These are phyloP conservation scores for Lordiphosa fenestrarum DNA, from an alignment of 2,888 invertebrate genomes.

Conservation along the genomic window DNA sequence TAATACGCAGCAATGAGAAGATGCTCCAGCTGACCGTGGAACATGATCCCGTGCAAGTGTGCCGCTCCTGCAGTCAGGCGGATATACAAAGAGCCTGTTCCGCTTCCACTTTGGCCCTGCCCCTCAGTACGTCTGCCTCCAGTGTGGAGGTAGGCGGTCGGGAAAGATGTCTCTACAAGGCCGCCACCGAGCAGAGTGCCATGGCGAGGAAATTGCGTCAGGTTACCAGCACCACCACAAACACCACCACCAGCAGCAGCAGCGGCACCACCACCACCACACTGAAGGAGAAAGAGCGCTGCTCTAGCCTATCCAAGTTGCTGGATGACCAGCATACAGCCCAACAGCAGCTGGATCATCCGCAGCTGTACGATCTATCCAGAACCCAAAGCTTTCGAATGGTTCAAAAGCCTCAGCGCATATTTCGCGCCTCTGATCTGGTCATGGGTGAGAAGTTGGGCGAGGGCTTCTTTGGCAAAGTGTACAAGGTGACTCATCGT, in stretches of 20 bases:
- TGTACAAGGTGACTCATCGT: conserved; percentile 93
- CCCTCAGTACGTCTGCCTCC: conserved; percentile 74
- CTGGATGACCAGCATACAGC: conserved; percentile 85
- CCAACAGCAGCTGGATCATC: conserved; percentile 66
- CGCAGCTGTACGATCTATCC: conserved; percentile 85
- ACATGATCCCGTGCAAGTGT: conserved; percentile 90
- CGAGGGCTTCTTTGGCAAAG: conserved; percentile 96
- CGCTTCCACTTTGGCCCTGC: conserved; percentile 71
- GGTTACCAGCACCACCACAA: conserved; percentile 61
- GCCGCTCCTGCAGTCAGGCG: conserved; percentile 82
- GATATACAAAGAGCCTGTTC: conserved; percentile 76
- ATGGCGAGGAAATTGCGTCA: conserved; percentile 83
- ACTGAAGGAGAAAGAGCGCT: conserved; percentile 88
- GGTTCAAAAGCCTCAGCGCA: conserved; percentile 84
- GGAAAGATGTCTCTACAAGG: conserved; percentile 76
- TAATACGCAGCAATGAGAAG: conserved; percentile 86
- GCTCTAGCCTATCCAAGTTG: conserved; percentile 91
- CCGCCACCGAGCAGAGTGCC: conserved; percentile 81
- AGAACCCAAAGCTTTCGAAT: conserved; percentile 92
- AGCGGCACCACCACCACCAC: conserved; percentile 16
- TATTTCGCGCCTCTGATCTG: conserved; percentile 95
- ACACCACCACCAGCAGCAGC: conserved; percentile 73
- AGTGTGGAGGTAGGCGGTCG: conserved; percentile 73
- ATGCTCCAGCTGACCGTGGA: conserved; percentile 93
- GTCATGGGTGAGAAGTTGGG: conserved; percentile 94